These are phyloP conservation scores for Himalopsyche tibetana DNA, from an alignment of 2,888 invertebrate species.

Conservation along the genomic window DNA sequence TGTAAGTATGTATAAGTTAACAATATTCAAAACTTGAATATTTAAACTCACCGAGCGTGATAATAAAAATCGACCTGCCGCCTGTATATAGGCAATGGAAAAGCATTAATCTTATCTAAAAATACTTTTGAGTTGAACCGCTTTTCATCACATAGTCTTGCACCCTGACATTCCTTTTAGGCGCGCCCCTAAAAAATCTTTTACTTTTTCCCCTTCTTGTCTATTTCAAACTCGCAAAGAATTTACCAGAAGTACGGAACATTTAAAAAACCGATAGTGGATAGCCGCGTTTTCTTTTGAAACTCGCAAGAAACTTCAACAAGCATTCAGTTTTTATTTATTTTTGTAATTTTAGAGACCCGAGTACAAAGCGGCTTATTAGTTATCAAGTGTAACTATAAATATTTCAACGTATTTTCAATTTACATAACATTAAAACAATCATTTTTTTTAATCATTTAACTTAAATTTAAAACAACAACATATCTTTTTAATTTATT, in stretches of 20 bases:
- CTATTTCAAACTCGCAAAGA: constrained; percentile 14
- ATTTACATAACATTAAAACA: too few species aligned
- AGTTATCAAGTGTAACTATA: too few species aligned
- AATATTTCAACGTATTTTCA: too few species aligned
- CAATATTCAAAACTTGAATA: neutral
- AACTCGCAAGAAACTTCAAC: neutral
- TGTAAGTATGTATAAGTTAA: neutral
- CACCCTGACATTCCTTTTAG: constrained; percentile 26
- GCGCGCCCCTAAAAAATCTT: constrained; percentile 19
- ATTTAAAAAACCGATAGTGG: neutral
- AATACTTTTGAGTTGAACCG: constrained; percentile 33
- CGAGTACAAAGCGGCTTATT: too few species aligned
- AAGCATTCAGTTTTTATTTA: too few species aligned
- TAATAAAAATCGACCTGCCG: constrained; percentile 41
- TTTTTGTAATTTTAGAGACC: too few species aligned
- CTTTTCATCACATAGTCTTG: constrained; percentile 27
- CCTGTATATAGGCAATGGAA: constrained; percentile 50
- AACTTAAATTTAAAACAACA: too few species aligned
- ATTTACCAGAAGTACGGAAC: constrained; percentile 11
- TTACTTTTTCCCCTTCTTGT: neutral
- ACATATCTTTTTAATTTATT: too few species aligned
- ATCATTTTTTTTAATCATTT: too few species aligned
- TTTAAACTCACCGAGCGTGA: neutral
- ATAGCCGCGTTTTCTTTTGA: neutral
- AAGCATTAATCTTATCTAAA: constrained; percentile 59